Conservation (phyloP, 2,113 vertebrate genomes). For the Cichladusa arquata region DNA sequence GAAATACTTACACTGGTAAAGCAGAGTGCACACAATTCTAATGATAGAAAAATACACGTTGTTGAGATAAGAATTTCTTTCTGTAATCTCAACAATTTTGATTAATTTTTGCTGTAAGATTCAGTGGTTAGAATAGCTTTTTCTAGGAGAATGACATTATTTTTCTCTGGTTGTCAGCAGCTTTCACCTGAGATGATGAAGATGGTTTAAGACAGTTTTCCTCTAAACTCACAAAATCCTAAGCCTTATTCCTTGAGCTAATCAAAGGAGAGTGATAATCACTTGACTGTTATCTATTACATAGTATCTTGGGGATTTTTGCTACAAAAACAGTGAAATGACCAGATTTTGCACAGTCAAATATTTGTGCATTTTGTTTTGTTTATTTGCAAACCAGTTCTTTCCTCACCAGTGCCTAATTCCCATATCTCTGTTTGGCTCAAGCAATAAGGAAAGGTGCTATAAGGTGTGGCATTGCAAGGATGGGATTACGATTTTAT, state of each 20-base stretch:
- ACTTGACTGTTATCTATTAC: neutral
- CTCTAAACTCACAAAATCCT: neutral
- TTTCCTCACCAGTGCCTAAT: neutral
- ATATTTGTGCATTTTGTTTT: neutral
- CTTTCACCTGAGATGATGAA: neutral
- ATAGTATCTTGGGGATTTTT: accelerated
- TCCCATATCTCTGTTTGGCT: neutral
- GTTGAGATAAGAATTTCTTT: neutral
- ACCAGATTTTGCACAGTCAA: neutral
- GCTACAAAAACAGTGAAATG: neutral
- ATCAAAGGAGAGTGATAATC: neutral
- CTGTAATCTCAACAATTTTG: neutral
- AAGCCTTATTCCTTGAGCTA: neutral
- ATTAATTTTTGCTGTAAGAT: neutral
- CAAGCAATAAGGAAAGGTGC: neutral
- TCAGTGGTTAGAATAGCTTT: neutral
- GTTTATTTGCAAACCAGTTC: neutral
- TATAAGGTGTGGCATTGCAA: neutral
- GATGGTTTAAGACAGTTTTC: neutral
- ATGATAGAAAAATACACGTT: neutral
- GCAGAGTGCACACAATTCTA: neutral
- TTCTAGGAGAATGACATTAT: neutral
- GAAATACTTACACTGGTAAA: accelerated
- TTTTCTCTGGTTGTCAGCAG: neutral
- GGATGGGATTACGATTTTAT: neutral